Conservation (phyloP, 2,113 vertebrate genomes). For the Asarcornis scutulata region DNA sequence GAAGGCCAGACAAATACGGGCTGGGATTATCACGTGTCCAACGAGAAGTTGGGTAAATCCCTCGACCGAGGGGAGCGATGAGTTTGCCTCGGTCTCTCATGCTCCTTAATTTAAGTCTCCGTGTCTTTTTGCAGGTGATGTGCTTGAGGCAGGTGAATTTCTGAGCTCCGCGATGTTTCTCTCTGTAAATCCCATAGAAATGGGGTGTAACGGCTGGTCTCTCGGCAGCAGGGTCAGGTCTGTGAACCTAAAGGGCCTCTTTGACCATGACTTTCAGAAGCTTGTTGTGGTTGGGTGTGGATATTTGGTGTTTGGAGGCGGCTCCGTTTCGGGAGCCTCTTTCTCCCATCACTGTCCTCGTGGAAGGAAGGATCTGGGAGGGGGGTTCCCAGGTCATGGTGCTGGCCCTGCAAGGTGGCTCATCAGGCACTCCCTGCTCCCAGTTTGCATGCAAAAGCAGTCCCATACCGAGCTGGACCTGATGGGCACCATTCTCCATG, state of each 20-base stretch:
- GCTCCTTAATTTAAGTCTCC: rapidly evolving
- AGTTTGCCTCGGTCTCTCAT: rapidly evolving
- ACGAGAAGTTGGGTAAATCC: neutral
- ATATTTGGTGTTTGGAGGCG: neutral
- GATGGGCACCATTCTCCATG: rapidly evolving
- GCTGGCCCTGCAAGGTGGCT: neutral
- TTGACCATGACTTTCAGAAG: rapidly evolving
- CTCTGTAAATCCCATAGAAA: rapidly evolving
- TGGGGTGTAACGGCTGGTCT: rapidly evolving
- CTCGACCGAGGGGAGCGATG: rapidly evolving
- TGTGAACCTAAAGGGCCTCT: neutral
- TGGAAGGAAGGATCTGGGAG: neutral
- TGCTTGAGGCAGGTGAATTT: neutral
- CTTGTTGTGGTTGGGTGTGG: rapidly evolving
- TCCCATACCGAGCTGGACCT: neutral
- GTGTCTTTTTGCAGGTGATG: neutral
- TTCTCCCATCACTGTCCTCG: neutral
- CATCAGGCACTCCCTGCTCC: neutral
- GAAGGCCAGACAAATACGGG: neutral
- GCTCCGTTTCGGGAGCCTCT: neutral
- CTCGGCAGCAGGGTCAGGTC: rapidly evolving
- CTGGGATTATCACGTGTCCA: neutral
- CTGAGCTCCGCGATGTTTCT: rapidly evolving
- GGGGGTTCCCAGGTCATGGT: neutral
- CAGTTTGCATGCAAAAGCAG: neutral